These are phyloP conservation scores for Channallabes apus DNA, from an alignment of 2,797 vertebrate species.

Conservation along the genomic window DNA sequence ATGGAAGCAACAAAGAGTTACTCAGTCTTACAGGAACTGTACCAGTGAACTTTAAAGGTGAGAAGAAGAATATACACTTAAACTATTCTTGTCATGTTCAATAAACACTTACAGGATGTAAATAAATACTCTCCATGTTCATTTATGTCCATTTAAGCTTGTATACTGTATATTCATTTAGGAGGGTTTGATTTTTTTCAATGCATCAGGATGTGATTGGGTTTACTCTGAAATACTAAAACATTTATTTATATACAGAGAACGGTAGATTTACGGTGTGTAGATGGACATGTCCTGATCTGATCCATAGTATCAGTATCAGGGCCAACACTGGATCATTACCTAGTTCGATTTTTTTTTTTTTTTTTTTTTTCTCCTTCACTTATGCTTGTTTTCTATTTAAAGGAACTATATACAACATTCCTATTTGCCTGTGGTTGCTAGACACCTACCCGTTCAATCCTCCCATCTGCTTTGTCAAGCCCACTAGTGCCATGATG, in stretches of 20 bases:
- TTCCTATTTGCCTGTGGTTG: conserved; percentile 95
- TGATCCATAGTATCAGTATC: neutral
- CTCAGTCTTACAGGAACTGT: conserved; percentile 97
- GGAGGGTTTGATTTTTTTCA: neutral
- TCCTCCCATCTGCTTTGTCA: conserved; percentile 98
- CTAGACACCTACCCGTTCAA: conserved; percentile 97
- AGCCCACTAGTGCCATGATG: conserved; percentile 98
- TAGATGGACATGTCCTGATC: neutral
- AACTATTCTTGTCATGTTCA: neutral
- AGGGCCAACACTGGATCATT: neutral
- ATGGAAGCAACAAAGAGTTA: conserved; percentile 89
- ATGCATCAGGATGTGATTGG: neutral
- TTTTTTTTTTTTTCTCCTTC: neutral
- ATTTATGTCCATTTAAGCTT: neutral
- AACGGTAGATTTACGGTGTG: neutral
- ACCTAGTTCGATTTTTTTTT: neutral
- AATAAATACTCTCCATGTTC: neutral
- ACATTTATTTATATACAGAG: neutral
- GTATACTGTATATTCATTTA: neutral
- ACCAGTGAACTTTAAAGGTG: conserved; percentile 94
- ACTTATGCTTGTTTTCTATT: neutral
- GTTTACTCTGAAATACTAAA: neutral
- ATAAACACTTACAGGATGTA: neutral
- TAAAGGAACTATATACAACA: conserved; percentile 93
- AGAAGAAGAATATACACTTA: neutral